Percentiles rank a stretch among this genome's conserved stretches.
Evolutionary conservation across 2,888 invertebrate species (phyloP).

Genomic region (Spodoptera exigua): DNA sequence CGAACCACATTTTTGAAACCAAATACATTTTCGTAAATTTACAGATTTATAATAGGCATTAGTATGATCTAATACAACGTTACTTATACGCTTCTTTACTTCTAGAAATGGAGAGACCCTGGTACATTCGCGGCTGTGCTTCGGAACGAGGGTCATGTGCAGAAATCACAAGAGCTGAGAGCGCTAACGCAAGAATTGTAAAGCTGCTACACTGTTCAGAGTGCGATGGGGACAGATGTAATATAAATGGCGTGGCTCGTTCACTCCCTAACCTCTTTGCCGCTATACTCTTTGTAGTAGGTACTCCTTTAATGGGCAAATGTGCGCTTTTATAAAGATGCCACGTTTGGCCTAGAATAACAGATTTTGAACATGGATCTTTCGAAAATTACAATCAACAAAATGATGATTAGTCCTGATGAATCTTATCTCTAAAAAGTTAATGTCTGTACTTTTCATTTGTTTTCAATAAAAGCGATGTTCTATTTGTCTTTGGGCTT

Average conservation of each 20-base stretch:
- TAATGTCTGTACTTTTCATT: constrained; percentile 11
- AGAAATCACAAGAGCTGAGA: constrained; percentile 67
- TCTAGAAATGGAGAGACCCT: constrained; percentile 71
- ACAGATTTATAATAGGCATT: too few relatives aligned
- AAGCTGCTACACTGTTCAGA: constrained; percentile 70
- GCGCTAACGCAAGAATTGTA: constrained; percentile 62
- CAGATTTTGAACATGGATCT: not conserved
- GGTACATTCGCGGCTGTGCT: constrained; percentile 77
- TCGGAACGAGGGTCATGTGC: constrained; percentile 76
- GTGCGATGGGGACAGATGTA: constrained; percentile 78
- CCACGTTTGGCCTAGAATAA: not conserved
- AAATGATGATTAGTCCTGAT: not conserved
- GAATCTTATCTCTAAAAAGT: not conserved
- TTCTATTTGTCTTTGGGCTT: not conserved
- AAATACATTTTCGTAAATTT: too few relatives aligned
- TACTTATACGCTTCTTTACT: too few relatives aligned
- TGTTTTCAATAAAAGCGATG: constrained; percentile 27
- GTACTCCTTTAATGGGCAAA: constrained; percentile 74
- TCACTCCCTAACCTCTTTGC: constrained; percentile 65
- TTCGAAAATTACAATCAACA: not conserved
- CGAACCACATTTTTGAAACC: too few relatives aligned
- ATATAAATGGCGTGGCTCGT: constrained; percentile 63
- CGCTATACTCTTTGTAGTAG: constrained; percentile 67
- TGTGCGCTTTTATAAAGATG: constrained; percentile 63
- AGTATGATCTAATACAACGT: too few relatives aligned